Base-by-base conservation (phyloP, 2,113 vertebrate genomes). In the Numenius arquata region DNA sequence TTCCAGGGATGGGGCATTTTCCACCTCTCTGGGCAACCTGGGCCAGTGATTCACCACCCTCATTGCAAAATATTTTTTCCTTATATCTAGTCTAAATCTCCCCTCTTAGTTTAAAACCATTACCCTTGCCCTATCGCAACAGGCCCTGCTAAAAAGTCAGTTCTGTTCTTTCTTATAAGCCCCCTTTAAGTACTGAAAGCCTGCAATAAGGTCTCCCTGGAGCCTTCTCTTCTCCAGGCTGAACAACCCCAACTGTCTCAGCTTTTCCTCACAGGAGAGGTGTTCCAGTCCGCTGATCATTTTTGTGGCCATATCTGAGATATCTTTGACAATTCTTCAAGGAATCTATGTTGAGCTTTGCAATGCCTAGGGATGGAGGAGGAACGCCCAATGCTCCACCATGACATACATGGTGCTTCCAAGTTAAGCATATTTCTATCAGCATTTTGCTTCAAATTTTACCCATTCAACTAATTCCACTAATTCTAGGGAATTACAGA, bases 401-500 rank as follows among this genome's bases (percentile, higher is more conserved):
- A 59, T 9, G 3, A 38, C 2, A 1, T 7, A 15, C 29, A 1
- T 10, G 59, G 70, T 19, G 40, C 80, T 91, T 92, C 91, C 76
- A 59, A 29, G 8, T 87, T 88, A 66, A 86, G 40, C 6, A 30
- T 76, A 70, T 93, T 87, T 71, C 78, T 90, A 93, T 95, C 92
- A 96, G 87, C 68, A 26, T 91, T 95, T 95, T 12, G 3, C 74
- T 87, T 96, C 87, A 95, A 80, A 95, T 82, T 95, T 95, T 92
- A 91, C 86, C 89, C 95, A 89, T 96, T 95, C 93, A 94, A 94
- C 93, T 94, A 96, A 96, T 93, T 96, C 93, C 47, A 90, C 93
- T 97, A 97, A 97, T 96, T 97, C 95, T 97, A 96, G 96, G 90
- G 94, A 95, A 97, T 88, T 94, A 95, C 80, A 78, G 93, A 94